phyloP scores from a whole-genome alignment of 2,113 vertebrate genomes.

The Clinocottus analis region DNA sequence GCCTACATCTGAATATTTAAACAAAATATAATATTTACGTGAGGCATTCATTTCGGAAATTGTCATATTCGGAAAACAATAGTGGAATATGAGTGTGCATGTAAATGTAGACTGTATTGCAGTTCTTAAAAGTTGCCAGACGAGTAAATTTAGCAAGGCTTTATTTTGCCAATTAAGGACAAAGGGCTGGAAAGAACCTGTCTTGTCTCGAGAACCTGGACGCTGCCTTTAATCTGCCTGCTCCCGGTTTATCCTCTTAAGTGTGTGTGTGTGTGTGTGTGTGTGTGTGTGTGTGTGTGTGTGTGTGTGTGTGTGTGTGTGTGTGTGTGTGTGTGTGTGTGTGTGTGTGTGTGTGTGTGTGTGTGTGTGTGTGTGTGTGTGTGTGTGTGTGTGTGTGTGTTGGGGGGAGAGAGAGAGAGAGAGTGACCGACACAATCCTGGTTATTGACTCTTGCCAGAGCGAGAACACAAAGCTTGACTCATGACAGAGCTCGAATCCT shows the following conservation, averaged over 20 bases:
- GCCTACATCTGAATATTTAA: too few species aligned
- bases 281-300: conserved; percentile 48
- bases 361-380: conserved; percentile 49
- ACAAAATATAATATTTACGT: too few species aligned
- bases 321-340: conserved; percentile 50
- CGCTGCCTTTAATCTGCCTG: conserved; percentile 83
- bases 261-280: conserved; percentile 46
- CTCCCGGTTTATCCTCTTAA: conserved; percentile 91
- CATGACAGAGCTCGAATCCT: conserved; percentile 32
- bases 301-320: conserved; percentile 51
- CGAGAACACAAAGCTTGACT: conserved; percentile 47
- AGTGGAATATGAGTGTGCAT: background rate
- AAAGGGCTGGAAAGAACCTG: conserved; percentile 64
- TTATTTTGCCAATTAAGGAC: conserved; percentile 71
- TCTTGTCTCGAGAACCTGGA: conserved; percentile 60
- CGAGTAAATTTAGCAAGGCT: conserved; percentile 68
- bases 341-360: conserved; percentile 39
- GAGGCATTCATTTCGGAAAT: too few species aligned
- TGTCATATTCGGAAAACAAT: background rate
- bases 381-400: conserved; percentile 35
- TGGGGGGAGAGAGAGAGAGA: too few species aligned
- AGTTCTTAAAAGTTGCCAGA: conserved; percentile 7
- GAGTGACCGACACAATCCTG: conserved; percentile 50
- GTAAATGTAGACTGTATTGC: conserved; percentile 9
- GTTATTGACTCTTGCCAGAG: conserved; percentile 51